A percentile compares a stretch with the other conserved stretches of the same genome.
phyloP scores from a whole-genome alignment of 2,797 vertebrate genomes.

The Enteromius paludinosus region DNA sequence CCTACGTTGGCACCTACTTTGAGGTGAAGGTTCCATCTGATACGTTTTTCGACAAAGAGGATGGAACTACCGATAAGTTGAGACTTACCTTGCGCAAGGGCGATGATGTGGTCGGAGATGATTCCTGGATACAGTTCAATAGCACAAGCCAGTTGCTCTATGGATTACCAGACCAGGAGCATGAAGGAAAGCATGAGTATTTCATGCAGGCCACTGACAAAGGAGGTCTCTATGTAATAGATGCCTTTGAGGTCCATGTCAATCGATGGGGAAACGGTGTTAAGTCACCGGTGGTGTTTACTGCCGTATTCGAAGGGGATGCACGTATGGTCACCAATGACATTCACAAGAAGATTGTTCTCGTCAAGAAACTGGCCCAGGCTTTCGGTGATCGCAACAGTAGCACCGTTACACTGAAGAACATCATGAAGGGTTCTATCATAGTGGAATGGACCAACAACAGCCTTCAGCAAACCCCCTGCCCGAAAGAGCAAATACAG shows the following conservation, averaged over 20 bases:
- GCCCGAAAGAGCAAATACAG: slow-evolving; percentile 88
- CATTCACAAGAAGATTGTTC: slow-evolving; percentile 90
- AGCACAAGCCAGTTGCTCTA: slow-evolving; percentile 98
- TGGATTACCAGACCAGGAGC: slow-evolving; percentile 87
- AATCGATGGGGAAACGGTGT: slow-evolving; percentile 84
- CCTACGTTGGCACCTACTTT: slow-evolving; percentile 95
- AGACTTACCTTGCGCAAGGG: slow-evolving; percentile 90
- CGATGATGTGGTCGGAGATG: slow-evolving; percentile 86
- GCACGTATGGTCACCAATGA: slow-evolving; percentile 81
- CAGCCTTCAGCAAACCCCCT: slow-evolving; percentile 87
- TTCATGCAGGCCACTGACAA: slow-evolving; percentile 97
- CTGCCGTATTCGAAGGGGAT: slow-evolving; percentile 86
- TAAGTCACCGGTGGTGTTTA: slow-evolving; percentile 87
- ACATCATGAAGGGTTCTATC: slow-evolving; percentile 89
- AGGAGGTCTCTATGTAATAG: slow-evolving; percentile 86
- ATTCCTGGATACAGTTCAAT: slow-evolving; percentile 97
- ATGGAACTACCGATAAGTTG: slow-evolving; percentile 95
- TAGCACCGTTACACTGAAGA: slow-evolving; percentile 89
- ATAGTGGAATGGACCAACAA: slow-evolving; percentile 96
- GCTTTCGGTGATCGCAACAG: slow-evolving; percentile 92
- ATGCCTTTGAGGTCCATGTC: slow-evolving; percentile 94
- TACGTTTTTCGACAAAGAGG: slow-evolving; percentile 93
- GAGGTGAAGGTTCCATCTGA: slow-evolving; percentile 96
- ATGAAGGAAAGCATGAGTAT: slow-evolving; percentile 92
- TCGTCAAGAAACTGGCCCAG: slow-evolving; percentile 91